phyloP scores from a whole-genome alignment of 2,113 vertebrate species.

The Brachypodius melanocephalos region DNA sequence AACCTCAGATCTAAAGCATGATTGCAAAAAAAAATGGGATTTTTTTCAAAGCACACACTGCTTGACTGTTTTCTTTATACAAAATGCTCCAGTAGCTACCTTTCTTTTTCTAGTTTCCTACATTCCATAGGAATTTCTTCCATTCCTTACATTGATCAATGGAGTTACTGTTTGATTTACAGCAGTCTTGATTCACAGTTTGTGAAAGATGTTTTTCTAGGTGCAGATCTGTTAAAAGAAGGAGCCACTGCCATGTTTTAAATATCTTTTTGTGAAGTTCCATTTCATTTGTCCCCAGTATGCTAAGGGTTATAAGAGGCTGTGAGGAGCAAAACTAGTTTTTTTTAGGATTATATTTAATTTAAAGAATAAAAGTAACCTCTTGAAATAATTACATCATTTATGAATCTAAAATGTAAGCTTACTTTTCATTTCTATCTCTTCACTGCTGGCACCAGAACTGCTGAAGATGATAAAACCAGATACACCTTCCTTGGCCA shows the following conservation, averaged over 20 bases:
- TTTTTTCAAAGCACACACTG: conserved; percentile 6
- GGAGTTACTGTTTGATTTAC: conserved; percentile 64
- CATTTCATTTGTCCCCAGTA: background rate
- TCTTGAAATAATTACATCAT: background rate
- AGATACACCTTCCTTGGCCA: background rate
- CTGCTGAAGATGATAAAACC: background rate
- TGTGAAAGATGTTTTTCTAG: conserved; percentile 24
- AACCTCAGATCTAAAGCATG: background rate
- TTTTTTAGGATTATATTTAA: background rate
- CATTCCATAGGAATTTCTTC: conserved; percentile 62
- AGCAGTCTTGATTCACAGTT: background rate
- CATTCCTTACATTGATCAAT: conserved; percentile 59
- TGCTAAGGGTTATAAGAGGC: background rate
- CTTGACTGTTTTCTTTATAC: conserved; percentile 45
- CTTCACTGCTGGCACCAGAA: background rate
- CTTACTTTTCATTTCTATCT: background rate
- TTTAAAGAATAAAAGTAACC: background rate
- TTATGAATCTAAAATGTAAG: background rate
- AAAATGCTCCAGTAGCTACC: conserved; percentile 7
- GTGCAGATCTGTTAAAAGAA: background rate
- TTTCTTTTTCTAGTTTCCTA: conserved; percentile 61
- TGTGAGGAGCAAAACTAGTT: background rate
- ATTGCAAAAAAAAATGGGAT: background rate
- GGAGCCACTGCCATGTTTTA: background rate
- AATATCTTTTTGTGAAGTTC: background rate